These are phyloP conservation scores for Agrilus cyanescens DNA, from an alignment of 2,888 invertebrate species.

Conservation along the genomic window DNA sequence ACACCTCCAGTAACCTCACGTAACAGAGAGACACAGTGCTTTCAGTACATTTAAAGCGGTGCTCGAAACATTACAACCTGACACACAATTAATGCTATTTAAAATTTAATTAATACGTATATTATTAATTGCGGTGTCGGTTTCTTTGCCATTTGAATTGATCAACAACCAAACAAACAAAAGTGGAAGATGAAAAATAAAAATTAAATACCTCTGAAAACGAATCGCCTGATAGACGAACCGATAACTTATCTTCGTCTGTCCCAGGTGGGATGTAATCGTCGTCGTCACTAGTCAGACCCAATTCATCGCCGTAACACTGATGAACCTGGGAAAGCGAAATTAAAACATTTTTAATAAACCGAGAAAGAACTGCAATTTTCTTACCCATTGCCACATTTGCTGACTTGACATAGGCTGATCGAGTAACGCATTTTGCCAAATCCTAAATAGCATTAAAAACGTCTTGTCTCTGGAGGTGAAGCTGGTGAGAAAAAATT, in stretches of 20 bases:
- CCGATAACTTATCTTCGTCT: conserved; percentile 41
- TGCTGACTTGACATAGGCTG: conserved; percentile 73
- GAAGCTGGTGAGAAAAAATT: conserved; percentile 91
- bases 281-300: conserved; percentile 87
- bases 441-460: conserved; percentile 88
- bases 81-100: too few species aligned
- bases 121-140: conserved; percentile 1
- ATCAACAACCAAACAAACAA: not conserved
- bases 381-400: conserved; percentile 74
- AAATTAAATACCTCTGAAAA: conserved; percentile 23
- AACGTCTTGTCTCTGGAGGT: conserved; percentile 88
- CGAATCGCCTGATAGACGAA: conserved; percentile 39
- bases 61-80: too few species aligned
- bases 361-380: too few species aligned
- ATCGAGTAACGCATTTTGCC: conserved; percentile 92
- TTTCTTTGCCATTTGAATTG: conserved; percentile 2
- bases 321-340: conserved; percentile 57
- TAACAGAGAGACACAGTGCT: too few species aligned
- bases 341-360: too few species aligned
- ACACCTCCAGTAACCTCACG: too few species aligned
- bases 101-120: too few species aligned
- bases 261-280: conserved; percentile 57
- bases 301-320: conserved; percentile 88
- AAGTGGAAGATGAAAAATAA: not conserved
- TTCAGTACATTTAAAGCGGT: too few species aligned